Conservation (phyloP, 2,113 vertebrate species). For the Deroptyus accipitrinus region DNA sequence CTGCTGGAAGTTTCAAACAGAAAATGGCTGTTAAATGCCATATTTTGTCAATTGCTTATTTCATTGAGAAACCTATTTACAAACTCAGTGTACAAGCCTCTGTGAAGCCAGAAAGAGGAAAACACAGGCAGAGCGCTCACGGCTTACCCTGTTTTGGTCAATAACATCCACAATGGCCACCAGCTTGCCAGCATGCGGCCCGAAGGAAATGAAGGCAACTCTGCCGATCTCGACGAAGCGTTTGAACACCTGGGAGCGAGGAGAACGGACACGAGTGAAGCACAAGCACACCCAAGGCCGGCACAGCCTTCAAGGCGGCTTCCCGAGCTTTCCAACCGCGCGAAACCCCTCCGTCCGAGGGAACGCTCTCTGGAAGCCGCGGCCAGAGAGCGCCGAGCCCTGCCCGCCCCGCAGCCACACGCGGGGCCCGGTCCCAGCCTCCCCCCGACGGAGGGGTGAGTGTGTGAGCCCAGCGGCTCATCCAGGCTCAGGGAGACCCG, state of each 20-base stretch:
- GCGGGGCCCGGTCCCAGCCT: not conserved
- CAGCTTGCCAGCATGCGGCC: conserved; percentile 90
- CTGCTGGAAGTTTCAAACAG: not conserved
- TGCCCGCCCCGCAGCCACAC: not conserved
- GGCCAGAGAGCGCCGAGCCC: not conserved
- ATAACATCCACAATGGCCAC: conserved; percentile 97
- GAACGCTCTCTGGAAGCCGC: no score
- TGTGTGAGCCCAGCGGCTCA: not conserved
- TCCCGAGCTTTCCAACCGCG: no score
- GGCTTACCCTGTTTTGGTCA: conserved; percentile 91
- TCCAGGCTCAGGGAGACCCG: rapidly evolving
- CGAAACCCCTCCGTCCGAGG: rapidly evolving
- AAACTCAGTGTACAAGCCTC: rapidly evolving
- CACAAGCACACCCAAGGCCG: rapidly evolving
- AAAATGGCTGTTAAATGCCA: not conserved
- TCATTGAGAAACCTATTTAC: not conserved
- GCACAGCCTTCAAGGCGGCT: no score
- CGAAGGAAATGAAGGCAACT: conserved; percentile 90
- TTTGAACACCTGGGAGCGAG: conserved; percentile 85
- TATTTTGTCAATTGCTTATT: rapidly evolving
- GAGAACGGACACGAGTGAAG: not conserved
- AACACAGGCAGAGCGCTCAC: rapidly evolving
- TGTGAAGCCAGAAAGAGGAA: not conserved
- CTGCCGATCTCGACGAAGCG: conserved; percentile 95
- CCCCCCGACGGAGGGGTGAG: not conserved